Percentiles rank a stretch among this genome's conserved stretches.
Evolutionary conservation across 2,113 vertebrate genomes (phyloP).

Genomic region (Eclectus roratus): DNA sequence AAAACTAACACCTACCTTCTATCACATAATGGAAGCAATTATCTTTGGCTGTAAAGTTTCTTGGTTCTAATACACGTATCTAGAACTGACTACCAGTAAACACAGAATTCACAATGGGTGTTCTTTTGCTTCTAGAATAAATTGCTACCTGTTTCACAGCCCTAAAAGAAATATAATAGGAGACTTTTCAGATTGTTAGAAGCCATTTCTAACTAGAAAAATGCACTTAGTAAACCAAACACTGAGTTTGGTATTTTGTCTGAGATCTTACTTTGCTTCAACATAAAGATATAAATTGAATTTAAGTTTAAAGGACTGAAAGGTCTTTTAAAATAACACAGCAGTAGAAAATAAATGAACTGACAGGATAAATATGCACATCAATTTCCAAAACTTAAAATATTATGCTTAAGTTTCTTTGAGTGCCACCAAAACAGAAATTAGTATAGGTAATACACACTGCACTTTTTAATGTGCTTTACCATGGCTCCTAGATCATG

Average conservation of each 20-base stretch:
- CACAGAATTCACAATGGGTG: not conserved
- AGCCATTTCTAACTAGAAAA: not conserved
- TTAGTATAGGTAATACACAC: not conserved
- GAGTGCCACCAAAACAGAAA: not conserved
- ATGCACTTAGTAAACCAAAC: not conserved
- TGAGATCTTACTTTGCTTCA: conserved; percentile 17
- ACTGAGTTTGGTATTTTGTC: not conserved
- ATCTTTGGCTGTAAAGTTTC: not conserved
- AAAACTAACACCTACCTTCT: not conserved
- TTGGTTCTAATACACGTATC: not conserved
- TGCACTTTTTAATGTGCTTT: not conserved
- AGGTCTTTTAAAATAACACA: not conserved
- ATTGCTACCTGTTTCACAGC: not conserved
- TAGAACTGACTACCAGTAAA: not conserved
- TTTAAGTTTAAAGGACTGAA: conserved; percentile 17
- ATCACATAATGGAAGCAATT: not conserved
- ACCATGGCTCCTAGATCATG: not conserved
- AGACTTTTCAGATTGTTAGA: not conserved
- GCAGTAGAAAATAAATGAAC: conserved; percentile 2
- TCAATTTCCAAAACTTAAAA: conserved; percentile 27
- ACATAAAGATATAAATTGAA: not conserved
- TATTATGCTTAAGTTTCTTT: not conserved
- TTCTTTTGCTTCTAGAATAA: not conserved
- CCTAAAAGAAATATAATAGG: not conserved
- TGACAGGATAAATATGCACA: not conserved